Evolutionary conservation across 2,113 vertebrate species (phyloP), one percentile per base, ranked within the genome.

Genomic region (Mustelus asterias): DNA sequence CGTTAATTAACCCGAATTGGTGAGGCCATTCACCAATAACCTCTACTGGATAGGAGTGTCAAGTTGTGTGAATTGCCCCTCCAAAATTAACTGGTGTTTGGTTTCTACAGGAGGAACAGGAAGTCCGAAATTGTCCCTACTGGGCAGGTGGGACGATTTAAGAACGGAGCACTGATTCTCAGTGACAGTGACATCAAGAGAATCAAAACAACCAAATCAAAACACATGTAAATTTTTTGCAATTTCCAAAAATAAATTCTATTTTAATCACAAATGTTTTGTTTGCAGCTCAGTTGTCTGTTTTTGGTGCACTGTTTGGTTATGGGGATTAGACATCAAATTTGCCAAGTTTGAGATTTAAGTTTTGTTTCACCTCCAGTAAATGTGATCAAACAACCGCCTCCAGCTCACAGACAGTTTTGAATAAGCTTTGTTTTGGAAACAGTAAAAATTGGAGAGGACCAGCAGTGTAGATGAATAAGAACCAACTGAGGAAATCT

Each of bases 81-180:
- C 6, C 18, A 44, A 48, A 88, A 95, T 95, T 72, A 22, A 93
- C n/a, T 65, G 18, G 13, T 24, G 54, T 41, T 44, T 95, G 88
- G 85, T 63, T 96, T 69, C 96, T 89, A 13, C 96, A 99, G 99
- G 96, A 97, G 97, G 96, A 95, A 97, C 96, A 98, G 97, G 97
- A 98, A 96, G 96, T 98, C 98, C 26, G 98, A 97, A 6, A 97
- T 97, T 10, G 96, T 98, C 60, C 98, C 97, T 44, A 96, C 97
- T 0, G 99, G 99, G 65, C 99, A 99, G 96, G 97, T 99, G 96
- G 99, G 99, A 96, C 98, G 98, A 97, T 99, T 99, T 97, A 99
- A 98, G 97, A 97, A 99, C 95, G 99, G 99, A 76, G 98, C 99
- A 95, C 96, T 99, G 97, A 97, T 99, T 96, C 97, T 99, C 95